phyloP scores from a whole-genome alignment of 2,797 vertebrate species.

The Selene dorsalis region DNA sequence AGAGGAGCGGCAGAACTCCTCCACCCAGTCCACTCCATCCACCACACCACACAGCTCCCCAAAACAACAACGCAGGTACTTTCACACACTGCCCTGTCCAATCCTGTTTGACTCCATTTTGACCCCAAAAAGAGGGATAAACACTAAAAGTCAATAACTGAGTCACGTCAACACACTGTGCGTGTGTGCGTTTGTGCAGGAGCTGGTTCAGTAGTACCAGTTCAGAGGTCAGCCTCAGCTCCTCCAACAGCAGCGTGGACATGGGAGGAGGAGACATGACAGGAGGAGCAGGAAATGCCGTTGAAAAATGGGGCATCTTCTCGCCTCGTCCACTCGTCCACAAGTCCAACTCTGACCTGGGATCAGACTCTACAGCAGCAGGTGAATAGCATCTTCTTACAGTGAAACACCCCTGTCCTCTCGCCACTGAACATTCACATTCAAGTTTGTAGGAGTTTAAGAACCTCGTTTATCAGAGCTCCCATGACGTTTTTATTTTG shows the following conservation, averaged over 20 bases:
- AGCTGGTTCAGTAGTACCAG: conserved; percentile 81
- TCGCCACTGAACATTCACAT: background rate
- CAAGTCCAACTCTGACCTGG: conserved; percentile 80
- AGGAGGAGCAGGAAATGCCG: conserved; percentile 39
- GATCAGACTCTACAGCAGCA: conserved; percentile 63
- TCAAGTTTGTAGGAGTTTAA: too few relatives aligned
- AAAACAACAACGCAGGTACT: conserved; percentile 80
- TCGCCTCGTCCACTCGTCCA: conserved; percentile 75
- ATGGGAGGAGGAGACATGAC: conserved; percentile 48
- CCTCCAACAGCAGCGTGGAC: conserved; percentile 81
- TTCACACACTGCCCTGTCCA: background rate
- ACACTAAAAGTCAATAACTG: background rate
- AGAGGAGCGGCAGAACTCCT: conserved; percentile 80
- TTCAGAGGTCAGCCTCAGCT: conserved; percentile 81
- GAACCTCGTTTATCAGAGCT: background rate
- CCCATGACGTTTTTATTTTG: background rate
- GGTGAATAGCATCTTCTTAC: conserved; percentile 40
- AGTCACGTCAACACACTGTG: background rate
- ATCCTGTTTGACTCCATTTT: background rate
- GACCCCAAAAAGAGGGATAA: background rate
- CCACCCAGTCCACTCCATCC: conserved; percentile 82
- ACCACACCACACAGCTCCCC: conserved; percentile 85
- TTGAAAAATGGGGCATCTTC: conserved; percentile 83
- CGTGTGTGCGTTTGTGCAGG: conserved; percentile 59
- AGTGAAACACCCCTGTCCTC: background rate